Evolutionary conservation across 2,113 vertebrate species (phyloP), one percentile per base, ranked within the genome.

Genomic region (Fukomys damarensis): DNA sequence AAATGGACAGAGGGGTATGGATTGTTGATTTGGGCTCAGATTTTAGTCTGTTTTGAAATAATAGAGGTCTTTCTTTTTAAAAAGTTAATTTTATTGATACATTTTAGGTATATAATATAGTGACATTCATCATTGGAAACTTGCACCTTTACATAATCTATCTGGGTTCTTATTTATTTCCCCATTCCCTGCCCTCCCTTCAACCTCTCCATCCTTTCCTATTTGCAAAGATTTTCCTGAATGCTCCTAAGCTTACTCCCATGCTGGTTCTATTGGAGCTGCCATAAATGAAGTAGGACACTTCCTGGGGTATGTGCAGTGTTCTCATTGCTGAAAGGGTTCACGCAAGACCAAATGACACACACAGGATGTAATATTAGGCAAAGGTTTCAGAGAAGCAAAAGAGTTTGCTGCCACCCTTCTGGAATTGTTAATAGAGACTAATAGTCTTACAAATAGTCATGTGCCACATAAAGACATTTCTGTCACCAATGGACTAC

Each of bases 181-280:
- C n/a, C n/a, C n/a, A n/a, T n/a, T n/a, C n/a, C n/a, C n/a, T n/a
- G n/a, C n/a, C n/a, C n/a, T n/a, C n/a, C n/a, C n/a, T n/a, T n/a
- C n/a, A n/a, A n/a, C n/a, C n/a, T n/a, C n/a, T n/a, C n/a, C n/a
- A n/a, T n/a, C 30, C 38, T 79, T 65, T 7, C 26, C 49, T n/a
- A n/a, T n/a, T 35, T 19, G 35, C 32, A 85, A 2, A 35, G 13
- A 2, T 8, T 61, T 61, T 61, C 66, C 5, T 11, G 52, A 54
- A 19, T 77, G 43, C 12, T 0, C 70, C 41, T 28, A 72, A 24
- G 9, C 11, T 4, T 11, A 0, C 3, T 66, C 14, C 46, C 58
- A 22, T 41, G 24, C 0, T 16, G 83, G n/a, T 72, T 63, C 1
- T 13, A 4, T 9, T 63, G 3, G 7, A 32, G 0, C 7, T 35